Evolutionary conservation across 2,797 vertebrate species (phyloP).

Genomic region (Ammospiza maritima): DNA sequence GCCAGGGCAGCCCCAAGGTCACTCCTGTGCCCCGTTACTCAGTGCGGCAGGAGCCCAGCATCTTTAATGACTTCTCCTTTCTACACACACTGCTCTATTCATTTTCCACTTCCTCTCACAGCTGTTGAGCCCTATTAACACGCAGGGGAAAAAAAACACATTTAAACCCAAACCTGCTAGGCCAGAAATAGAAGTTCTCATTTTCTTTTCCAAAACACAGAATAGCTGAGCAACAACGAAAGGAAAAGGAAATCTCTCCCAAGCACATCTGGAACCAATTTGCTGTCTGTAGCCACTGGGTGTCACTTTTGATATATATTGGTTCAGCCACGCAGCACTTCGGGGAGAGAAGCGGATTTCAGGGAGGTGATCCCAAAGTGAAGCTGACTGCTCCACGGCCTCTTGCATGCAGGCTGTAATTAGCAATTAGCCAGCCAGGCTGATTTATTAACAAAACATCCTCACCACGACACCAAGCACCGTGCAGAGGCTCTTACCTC

Average conservation of each 20-base stretch:
- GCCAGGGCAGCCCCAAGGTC: neutral
- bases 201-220: constrained; percentile 74
- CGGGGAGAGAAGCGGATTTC: constrained; percentile 13
- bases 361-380: constrained; percentile 47
- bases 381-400: constrained; percentile 12
- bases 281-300: constrained; percentile 69
- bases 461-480: neutral
- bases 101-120: constrained; percentile 40
- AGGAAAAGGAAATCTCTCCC: constrained; percentile 55
- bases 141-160: neutral
- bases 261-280: constrained; percentile 74
- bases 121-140: constrained; percentile 46
- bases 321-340: constrained; percentile 42
- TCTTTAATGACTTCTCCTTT: neutral
- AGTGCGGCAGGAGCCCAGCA: fast-evolving
- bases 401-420: neutral
- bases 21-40: neutral
- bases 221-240: constrained; percentile 61
- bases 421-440: constrained; percentile 26
- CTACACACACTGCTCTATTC: constrained; percentile 9
- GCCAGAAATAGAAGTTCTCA: constrained; percentile 64
- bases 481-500: constrained; percentile 79
- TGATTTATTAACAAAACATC: neutral
- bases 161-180: constrained; percentile 61
- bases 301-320: constrained; percentile 75